These are phyloP conservation scores for Caenorhabditis macrosperma DNA, from an alignment of 2,888 invertebrate species.

Conservation along the genomic window DNA sequence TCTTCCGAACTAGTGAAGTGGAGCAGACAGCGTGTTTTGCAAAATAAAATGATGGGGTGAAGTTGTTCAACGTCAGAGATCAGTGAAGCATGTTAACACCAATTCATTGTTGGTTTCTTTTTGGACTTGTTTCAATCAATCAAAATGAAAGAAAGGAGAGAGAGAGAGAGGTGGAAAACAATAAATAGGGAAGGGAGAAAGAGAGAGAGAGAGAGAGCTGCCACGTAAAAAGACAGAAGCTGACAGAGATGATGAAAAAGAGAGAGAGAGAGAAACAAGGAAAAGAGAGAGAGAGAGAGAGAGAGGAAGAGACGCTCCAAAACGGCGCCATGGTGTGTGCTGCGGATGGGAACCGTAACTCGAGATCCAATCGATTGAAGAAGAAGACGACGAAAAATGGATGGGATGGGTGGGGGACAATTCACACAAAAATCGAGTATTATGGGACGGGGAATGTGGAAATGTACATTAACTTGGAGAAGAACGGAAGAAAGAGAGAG, in stretches of 20 bases:
- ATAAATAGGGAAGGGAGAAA: background rate
- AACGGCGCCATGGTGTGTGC: constrained; percentile 12
- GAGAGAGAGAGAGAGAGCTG: background rate
- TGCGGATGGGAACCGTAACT: constrained; percentile 59
- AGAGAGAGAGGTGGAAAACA: background rate
- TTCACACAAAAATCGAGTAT: constrained; percentile 24
- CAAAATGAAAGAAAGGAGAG: background rate
- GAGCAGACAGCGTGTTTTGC: too few species aligned
- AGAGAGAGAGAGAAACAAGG: background rate
- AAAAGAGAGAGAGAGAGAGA: constrained; percentile 10
- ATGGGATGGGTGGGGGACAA: background rate
- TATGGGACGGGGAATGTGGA: background rate
- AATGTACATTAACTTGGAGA: background rate
- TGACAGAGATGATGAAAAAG: background rate
- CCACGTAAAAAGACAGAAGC: background rate
- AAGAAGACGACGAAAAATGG: background rate
- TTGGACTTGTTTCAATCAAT: constrained; percentile 8
- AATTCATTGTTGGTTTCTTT: background rate
- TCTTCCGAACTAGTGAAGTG: too few species aligned
- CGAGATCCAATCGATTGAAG: constrained; percentile 60
- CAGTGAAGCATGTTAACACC: background rate
- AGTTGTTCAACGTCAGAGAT: too few species aligned
- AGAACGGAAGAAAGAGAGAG: constrained; percentile 9
- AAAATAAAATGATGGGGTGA: too few species aligned
- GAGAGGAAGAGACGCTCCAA: constrained; percentile 10